Evolutionary conservation across 2,888 invertebrate species (phyloP).

Genomic region (Hyposoter didymator): DNA sequence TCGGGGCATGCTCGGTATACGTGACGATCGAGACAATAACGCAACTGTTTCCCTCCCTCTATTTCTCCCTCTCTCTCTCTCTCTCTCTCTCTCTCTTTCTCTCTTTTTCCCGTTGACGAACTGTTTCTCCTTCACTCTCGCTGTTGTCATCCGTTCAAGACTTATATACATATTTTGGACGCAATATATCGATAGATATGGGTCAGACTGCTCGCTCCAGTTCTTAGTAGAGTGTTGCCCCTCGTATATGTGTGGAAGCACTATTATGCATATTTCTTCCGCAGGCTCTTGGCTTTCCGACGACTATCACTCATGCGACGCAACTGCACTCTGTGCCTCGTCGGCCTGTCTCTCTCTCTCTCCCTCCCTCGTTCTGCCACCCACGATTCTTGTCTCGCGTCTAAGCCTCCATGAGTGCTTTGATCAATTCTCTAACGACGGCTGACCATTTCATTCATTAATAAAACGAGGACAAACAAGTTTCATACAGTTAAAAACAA

Average conservation of each 20-base stretch:
- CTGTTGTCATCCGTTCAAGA: constrained; percentile 26
- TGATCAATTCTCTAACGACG: neutral
- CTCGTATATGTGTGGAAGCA: constrained; percentile 26
- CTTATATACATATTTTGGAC: constrained; percentile 29
- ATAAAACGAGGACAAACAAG: constrained; percentile 2
- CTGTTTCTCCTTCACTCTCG: constrained; percentile 30
- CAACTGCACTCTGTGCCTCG: neutral
- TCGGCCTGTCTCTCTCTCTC: no score
- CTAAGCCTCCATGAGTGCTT: constrained; percentile 7
- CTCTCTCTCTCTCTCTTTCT: constrained; percentile 15
- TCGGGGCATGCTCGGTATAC: constrained; percentile 57
- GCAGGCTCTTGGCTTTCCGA: constrained; percentile 42
- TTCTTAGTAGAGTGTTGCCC: constrained; percentile 67
- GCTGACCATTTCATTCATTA: constrained; percentile 26
- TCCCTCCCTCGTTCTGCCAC: constrained; percentile 28
- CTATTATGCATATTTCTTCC: constrained; percentile 57
- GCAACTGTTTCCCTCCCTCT: constrained; percentile 36
- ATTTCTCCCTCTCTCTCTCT: neutral
- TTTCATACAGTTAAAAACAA: neutral
- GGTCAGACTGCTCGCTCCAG: constrained; percentile 78
- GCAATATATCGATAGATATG: constrained; percentile 68
- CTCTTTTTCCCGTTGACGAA: neutral
- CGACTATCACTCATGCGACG: constrained; percentile 52
- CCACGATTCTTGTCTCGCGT: constrained; percentile 37
- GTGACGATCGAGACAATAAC: constrained; percentile 45